Evolutionary conservation across 1,140 invertebrate species (phyloP), one percentile per base, ranked within the genome.

Genomic region (Dreissena polymorpha): DNA sequence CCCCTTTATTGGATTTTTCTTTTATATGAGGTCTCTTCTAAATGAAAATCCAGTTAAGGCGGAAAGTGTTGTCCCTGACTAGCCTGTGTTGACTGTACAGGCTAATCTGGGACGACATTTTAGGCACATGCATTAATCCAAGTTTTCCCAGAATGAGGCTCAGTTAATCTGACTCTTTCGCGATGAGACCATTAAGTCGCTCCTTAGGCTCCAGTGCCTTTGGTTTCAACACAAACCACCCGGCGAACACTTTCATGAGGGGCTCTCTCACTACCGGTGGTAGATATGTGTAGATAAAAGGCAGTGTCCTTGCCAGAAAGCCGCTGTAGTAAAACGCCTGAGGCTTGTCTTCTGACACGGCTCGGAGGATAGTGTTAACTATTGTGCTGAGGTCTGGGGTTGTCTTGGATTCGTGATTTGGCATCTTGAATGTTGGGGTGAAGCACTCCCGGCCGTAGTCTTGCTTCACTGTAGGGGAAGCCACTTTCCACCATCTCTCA

Each of bases 261-360:
- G 73, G 81, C 27, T 89, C 86, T 29, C 85, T 74, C 18, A 90
- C 25, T 27, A 65, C 78, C 3, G 85, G 73, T 0, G 90, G 89
- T 18, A 89, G 78, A 86, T 91, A 88, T 10, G 88, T 70, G 71
- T 91, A 91, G 1, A 90, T 68, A 63, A 89, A 90, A 5, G 90
- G 90, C 2, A 90, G 65, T 0, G 86, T 85, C 10, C 88, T 76
- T 10, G 90, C 86, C 63, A 91, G 67, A 27, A 91, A 85, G 16
- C 90, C 90, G 53, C 87, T 89, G 84, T 91, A 90, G 85, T 91
- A 91, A 69, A 83, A 80, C 13, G 86, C 71, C 29, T 88, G 81
- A 16, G 90, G 89, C 16, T 79, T 64, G 16, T 71, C 79, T 49
- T 87, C 88, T 13, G 89, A 79, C 10, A 90, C 77, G 13, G 88